Evolutionary conservation across 2,888 invertebrate species (phyloP).

Genomic region (Ametastegia equiseti): DNA sequence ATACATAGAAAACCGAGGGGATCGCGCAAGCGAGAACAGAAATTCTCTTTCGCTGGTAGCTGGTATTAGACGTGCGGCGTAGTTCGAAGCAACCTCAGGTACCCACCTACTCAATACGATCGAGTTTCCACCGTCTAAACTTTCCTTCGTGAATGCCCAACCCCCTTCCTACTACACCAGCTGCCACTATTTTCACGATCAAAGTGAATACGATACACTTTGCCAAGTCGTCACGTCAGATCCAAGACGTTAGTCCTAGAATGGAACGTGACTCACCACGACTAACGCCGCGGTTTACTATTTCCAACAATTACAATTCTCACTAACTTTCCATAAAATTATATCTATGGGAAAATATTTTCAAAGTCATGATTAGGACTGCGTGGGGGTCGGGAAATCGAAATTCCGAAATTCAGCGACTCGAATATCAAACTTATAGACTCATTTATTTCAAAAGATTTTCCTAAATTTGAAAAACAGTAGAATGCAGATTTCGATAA

Average conservation of each 20-base stretch:
- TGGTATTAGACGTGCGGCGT: background rate
- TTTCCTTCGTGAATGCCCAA: background rate
- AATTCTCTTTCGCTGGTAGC: conserved; percentile 13
- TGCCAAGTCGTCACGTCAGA: background rate
- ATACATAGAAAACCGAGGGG: background rate
- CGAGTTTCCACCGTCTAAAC: conserved; percentile 13
- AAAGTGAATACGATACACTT: conserved; percentile 23
- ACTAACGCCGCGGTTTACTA: background rate
- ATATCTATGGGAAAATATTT: background rate
- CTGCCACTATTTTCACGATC: conserved; percentile 1
- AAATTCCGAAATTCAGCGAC: too few relatives aligned
- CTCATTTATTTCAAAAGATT: too few relatives aligned
- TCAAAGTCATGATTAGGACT: too few relatives aligned
- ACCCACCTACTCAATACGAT: conserved; percentile 8
- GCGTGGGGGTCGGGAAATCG: too few relatives aligned
- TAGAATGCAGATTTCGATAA: too few relatives aligned
- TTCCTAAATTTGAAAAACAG: too few relatives aligned
- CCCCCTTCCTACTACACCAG: background rate
- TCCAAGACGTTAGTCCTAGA: background rate
- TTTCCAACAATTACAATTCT: background rate
- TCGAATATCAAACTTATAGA: too few relatives aligned
- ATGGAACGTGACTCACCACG: background rate
- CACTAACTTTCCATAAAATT: too few relatives aligned
- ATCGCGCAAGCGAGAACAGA: background rate
- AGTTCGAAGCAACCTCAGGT: conserved; percentile 6